Base-by-base conservation (phyloP, 2,113 vertebrate species). In the Siniperca chuatsi region DNA sequence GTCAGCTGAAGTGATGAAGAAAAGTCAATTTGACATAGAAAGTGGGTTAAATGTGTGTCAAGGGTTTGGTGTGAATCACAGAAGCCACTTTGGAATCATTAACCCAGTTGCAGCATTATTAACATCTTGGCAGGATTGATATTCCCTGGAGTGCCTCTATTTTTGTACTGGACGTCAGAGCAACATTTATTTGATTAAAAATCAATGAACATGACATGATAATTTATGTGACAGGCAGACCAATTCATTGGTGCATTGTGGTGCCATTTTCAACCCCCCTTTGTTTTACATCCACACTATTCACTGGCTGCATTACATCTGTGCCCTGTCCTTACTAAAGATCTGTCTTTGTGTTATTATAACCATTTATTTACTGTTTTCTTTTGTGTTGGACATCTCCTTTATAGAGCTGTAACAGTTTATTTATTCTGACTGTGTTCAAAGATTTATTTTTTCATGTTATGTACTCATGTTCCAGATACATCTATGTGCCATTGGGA, bases 401-500 rank as follows among this genome's bases (percentile, higher is more conserved):
- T 61, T 61, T 23, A 1, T 12, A 25, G 42, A 25, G 52, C 18
- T 37, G 1, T 10, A 54, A 82, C 1, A 13, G 23, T 64, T 5
- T 15, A 25, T 61, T 66, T 0, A 21, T 29, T 62, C 1, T 37
- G 7, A 23, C 52, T 20, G 21, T 29, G 8, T 48, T 71, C 1
- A 23, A 52, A 52, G 18, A 1, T 0, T 65, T 0, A 4, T 82
- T 66, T 64, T 8, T 21, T 40, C 13, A 0, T 75, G 69, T 13
- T 52, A 25, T 66, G 29, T 64, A 1, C 64, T 46, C 21, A 16
- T 87, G 12, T 80, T 90, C 10, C 91, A 99, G 98, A 93, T 99
- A 99, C 81, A 97, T 99, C 94, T 99, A 99, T 16, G 92, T 99
- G 81, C 98, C 98, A 0, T 66, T 97, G 92, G 98, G 98, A 50